phyloP scores from a whole-genome alignment of 1,140 invertebrate genomes.

The Cryptotermes secundus region DNA sequence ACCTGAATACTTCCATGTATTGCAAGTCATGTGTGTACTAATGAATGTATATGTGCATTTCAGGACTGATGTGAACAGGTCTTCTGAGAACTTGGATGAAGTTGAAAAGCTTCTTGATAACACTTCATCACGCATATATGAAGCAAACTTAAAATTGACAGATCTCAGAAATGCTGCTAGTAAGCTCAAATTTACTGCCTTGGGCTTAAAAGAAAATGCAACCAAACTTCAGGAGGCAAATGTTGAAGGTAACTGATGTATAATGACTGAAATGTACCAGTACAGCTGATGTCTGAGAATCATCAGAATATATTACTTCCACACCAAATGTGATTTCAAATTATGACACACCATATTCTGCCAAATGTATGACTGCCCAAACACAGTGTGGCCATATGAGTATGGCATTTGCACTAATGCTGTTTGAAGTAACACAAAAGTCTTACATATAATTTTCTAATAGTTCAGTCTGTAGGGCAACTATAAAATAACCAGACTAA shows the following conservation, averaged over 20 bases:
- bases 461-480: too few species aligned
- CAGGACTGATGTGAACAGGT: constrained; percentile 54
- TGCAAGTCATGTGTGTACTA: too few species aligned
- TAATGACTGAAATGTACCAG: neutral
- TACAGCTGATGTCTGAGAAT: neutral
- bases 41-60: constrained; percentile 34
- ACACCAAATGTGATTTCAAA: neutral
- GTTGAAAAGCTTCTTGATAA: constrained; percentile 67
- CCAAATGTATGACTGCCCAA: too few species aligned
- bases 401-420: too few species aligned
- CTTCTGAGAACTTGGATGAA: constrained; percentile 57
- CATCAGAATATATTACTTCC: neutral
- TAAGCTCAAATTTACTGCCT: constrained; percentile 69
- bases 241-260: constrained; percentile 67
- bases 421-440: too few species aligned
- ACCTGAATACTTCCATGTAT: too few species aligned
- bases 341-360: too few species aligned
- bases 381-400: too few species aligned
- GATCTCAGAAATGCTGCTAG: constrained; percentile 71
- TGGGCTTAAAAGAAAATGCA: constrained; percentile 78
- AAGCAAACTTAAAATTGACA: constrained; percentile 74
- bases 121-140: constrained; percentile 73
- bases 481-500: too few species aligned
- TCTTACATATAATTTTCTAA: too few species aligned
- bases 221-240: constrained; percentile 92